Conservation (phyloP, 1,140 invertebrate species). For the Drosophila athabasca region DNA sequence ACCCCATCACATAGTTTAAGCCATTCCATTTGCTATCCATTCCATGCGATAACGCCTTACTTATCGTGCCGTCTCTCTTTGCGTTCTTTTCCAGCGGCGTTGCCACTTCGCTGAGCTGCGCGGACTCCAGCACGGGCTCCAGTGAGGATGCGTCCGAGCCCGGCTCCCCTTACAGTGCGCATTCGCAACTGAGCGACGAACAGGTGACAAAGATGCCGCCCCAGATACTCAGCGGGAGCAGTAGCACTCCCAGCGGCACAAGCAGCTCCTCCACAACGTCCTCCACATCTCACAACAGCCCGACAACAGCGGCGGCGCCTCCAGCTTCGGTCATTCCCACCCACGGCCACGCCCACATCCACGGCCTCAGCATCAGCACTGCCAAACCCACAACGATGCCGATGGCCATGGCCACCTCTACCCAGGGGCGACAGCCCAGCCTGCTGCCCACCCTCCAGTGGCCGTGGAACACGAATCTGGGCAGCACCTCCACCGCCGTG, state of each 20-base stretch:
- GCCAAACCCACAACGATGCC: slow-evolving; percentile 49
- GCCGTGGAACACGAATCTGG: slow-evolving; percentile 74
- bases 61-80: slow-evolving; percentile 8
- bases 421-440: slow-evolving; percentile 37
- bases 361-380: slow-evolving; percentile 35
- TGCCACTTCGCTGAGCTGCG: slow-evolving; percentile 87
- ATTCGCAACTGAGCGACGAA: slow-evolving; percentile 83
- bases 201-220: slow-evolving; percentile 70
- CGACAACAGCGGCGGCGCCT: slow-evolving; percentile 8
- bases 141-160: slow-evolving; percentile 92
- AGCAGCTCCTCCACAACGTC: slow-evolving; percentile 24
- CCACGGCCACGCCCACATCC: slow-evolving; percentile 17
- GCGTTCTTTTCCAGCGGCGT: slow-evolving; percentile 86
- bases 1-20: too few species aligned
- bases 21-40: too few species aligned
- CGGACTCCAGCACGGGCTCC: slow-evolving; percentile 88
- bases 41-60: slow-evolving; percentile 11
- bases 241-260: slow-evolving; percentile 28
- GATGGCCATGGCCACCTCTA: slow-evolving; percentile 9
- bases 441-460: slow-evolving; percentile 66
- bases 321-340: slow-evolving; percentile 29
- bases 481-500: slow-evolving; percentile 69
- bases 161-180: slow-evolving; percentile 90
- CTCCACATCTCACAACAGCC: slow-evolving; percentile 31
- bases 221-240: slow-evolving; percentile 65